phyloP scores from a whole-genome alignment of 2,797 vertebrate genomes.

The Naso thynnoides region DNA sequence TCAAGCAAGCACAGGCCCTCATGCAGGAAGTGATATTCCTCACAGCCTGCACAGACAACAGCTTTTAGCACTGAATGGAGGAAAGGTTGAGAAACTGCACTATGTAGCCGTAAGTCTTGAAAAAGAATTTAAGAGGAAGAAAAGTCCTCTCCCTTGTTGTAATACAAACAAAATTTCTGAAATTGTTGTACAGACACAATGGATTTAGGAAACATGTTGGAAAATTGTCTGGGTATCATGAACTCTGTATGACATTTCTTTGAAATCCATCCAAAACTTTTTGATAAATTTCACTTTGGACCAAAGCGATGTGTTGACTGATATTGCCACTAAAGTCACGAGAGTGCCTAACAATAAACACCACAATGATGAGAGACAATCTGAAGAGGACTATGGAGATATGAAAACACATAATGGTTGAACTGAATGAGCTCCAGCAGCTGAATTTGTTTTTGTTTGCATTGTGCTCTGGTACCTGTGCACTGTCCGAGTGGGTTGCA shows the following conservation, averaged over 20 bases:
- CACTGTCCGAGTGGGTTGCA: conserved; percentile 86
- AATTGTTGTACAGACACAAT: too few species aligned
- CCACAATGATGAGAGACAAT: neutral
- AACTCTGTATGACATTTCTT: too few species aligned
- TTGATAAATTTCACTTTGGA: neutral
- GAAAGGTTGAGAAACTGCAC: conserved; percentile 17
- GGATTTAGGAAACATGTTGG: neutral
- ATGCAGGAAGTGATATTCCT: conserved; percentile 85
- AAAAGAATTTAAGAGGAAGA: conserved; percentile 7
- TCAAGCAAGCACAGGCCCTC: conserved; percentile 81
- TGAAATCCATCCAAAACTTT: neutral
- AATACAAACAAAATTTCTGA: neutral
- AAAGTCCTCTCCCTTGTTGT: neutral
- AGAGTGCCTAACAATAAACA: conserved; percentile 2
- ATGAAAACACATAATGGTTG: neutral
- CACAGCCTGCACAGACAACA: conserved; percentile 82
- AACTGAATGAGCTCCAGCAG: neutral
- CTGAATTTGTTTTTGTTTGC: neutral
- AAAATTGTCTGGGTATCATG: too few species aligned
- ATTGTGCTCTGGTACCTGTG: conserved; percentile 84
- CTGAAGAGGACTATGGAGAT: neutral
- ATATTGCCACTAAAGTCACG: neutral
- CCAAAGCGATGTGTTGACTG: neutral
- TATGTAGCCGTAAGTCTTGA: neutral
- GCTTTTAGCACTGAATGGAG: conserved; percentile 20